Percentiles rank a stretch among this genome's conserved stretches.
phyloP scores from a whole-genome alignment of 2,113 vertebrate species.

The Bettongia penicillata region DNA sequence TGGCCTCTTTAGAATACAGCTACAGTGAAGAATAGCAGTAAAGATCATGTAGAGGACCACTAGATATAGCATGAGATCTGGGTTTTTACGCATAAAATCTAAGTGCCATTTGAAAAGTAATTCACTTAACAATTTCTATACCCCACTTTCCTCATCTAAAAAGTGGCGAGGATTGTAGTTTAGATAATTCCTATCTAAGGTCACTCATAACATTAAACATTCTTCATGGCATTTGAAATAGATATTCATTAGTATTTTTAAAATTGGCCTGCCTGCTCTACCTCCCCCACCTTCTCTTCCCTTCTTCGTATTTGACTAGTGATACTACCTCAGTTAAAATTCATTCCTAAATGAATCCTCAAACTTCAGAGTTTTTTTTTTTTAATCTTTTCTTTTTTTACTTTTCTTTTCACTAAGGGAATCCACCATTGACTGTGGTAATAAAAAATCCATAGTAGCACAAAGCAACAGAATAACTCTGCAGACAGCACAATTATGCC shows the following conservation, averaged over 20 bases:
- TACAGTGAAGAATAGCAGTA: no score
- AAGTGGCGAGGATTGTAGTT: not conserved
- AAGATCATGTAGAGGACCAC: not conserved
- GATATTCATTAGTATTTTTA: not conserved
- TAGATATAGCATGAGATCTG: not conserved
- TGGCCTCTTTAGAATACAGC: no score
- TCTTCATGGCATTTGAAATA: not conserved
- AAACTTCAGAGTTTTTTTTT: not conserved
- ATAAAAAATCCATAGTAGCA: not conserved
- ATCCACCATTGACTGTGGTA: not conserved
- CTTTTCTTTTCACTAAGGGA: constrained; percentile 21
- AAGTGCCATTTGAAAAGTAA: not conserved
- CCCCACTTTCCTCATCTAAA: not conserved
- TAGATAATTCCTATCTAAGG: no score
- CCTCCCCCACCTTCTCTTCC: not conserved
- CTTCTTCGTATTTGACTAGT: not conserved
- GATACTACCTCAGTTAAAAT: not conserved
- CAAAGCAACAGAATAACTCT: not conserved
- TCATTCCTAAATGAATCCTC: not conserved
- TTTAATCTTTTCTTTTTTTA: constrained; percentile 15
- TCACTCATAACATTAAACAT: no score
- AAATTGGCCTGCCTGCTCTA: not conserved
- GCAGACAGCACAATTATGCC: not conserved
- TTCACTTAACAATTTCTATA: not conserved
- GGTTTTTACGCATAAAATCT: not conserved